Evolutionary conservation across 1,140 invertebrate species (phyloP), one percentile per base, ranked within the genome.

Genomic region (Habropoda laboriosa): DNA sequence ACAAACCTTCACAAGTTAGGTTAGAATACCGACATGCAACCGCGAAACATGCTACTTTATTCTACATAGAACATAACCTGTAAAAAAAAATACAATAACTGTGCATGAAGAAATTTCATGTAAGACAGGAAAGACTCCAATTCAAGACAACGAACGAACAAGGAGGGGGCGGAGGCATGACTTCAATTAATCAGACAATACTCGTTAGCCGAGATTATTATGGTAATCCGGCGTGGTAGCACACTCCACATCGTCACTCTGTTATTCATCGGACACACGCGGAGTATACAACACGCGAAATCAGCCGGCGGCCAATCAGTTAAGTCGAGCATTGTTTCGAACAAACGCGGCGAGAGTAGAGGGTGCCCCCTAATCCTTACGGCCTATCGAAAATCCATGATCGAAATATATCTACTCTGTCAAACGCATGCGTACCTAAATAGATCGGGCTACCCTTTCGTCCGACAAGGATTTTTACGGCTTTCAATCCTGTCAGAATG

Each of bases 341-440:
- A 88, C 88, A 89, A 90, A 85, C 88, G 86, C 87, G n/a, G 82
- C 82, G 86, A 83, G 40, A n/a, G 61, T 51, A 51, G 76, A 82
- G 81, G 87, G 89, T 83, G 82, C 67, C 83, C 86, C 87, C 87
- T 90, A 89, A 91, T 91, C 89, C 88, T 88, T 90, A 82, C 88
- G 81, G 86, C 88, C 89, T 88, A 91, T 91, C 90, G 90, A 91
- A 91, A 91, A 90, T 90, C 90, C 90, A 91, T 91, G 90, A 90
- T 90, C 89, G 86, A 90, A 90, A 91, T 91, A 91, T 90, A 91
- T 91, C 90, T 91, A 90, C 87, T 91, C 90, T 91, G 90, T 91
- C 90, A 91, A 91, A 91, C 90, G 90, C 90, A 91, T 90, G 86
- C 89, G 89, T 91, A 90, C 89, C 87, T 91, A 90, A 88, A 91